A percentile compares a stretch with the other conserved stretches of the same genome.
phyloP scores from a whole-genome alignment of 2,797 vertebrate species.

The Anguilla anguilla region DNA sequence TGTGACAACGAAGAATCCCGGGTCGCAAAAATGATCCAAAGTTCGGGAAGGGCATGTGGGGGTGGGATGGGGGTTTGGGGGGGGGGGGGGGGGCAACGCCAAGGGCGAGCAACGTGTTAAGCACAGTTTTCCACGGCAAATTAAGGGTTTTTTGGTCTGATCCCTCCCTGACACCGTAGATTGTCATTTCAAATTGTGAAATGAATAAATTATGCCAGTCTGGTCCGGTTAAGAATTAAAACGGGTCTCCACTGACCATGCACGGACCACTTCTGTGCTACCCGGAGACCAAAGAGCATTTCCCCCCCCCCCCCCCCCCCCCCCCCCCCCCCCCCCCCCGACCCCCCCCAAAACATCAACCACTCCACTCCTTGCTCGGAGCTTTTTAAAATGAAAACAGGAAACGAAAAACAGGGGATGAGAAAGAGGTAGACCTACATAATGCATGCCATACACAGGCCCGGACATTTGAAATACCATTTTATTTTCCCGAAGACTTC shows the following conservation, averaged over 20 bases:
- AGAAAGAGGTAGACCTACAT: constrained; percentile 39
- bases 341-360: no score
- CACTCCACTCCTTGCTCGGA: constrained; percentile 34
- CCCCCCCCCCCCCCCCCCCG: constrained; percentile 36
- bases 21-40: constrained; percentile 10
- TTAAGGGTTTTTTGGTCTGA: constrained; percentile 84
- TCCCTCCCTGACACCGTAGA: constrained; percentile 82
- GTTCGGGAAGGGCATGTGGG: not conserved
- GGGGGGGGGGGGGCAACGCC: constrained; percentile 45
- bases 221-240: constrained; percentile 87
- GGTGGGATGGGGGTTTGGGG: constrained; percentile 45
- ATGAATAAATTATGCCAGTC: constrained; percentile 93
- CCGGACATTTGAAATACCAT: constrained; percentile 57
- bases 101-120: constrained; percentile 46
- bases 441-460: constrained; percentile 50
- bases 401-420: constrained; percentile 1
- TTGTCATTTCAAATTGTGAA: constrained; percentile 90
- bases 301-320: constrained; percentile 37
- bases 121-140: constrained; percentile 83
- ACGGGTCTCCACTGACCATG: constrained; percentile 70
- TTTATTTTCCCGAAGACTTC: constrained; percentile 56
- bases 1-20: not conserved
- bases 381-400: constrained; percentile 36
- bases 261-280: constrained; percentile 68
- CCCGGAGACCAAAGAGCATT: constrained; percentile 46